Base-by-base conservation (phyloP, 2,797 vertebrate genomes). In the Lagocephalus sceleratus region DNA sequence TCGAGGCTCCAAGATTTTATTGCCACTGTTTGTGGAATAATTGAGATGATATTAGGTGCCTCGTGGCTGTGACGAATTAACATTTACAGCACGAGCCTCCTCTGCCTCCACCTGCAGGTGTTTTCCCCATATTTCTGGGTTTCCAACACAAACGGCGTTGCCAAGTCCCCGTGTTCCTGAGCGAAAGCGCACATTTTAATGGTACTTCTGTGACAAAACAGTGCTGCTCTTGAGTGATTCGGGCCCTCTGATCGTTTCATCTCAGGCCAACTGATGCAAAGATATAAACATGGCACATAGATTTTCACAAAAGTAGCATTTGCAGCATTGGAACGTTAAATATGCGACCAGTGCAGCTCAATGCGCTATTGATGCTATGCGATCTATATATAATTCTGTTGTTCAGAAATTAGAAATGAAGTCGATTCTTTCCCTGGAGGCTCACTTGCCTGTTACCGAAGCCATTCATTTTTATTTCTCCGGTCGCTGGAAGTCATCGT, bases 401-500 rank as follows among this genome's bases (percentile, higher is more conserved):
- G 52, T 57, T 47, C 45, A 60, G 50, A 45, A 68, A 63, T 21
- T 39, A 20, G 14, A 54, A n/a, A 61, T 57, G 29, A 29, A 38
- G 47, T 41, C 32, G 6, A 8, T 23, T 23, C 44, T 22, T 58
- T 62, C 21, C 59, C 22, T n/a, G 1, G 2, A 43, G 44, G 26
- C 21, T 49, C 10, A 29, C 15, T 45, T 16, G 55, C 14, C 50
- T 65, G 53, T 5, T 47, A n/a, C n/a, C n/a, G n/a, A n/a, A n/a
- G n/a, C n/a, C n/a, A 68, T 57, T 46, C 47, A 57, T 63, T 71
- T 54, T 35, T 53, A 46, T 50, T 16, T 50, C n/a, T 55, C 19
- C 29, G 29, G 11, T 65, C 38, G 46, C 41, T 47, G 52, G 26
- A 54, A 60, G 63, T 64, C 64, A 63, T 76, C 20, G 50, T 73